Percentiles rank a stretch among this genome's conserved stretches.
Evolutionary conservation across 2,888 invertebrate species (phyloP).

Genomic region (Phengaris alcon): DNA sequence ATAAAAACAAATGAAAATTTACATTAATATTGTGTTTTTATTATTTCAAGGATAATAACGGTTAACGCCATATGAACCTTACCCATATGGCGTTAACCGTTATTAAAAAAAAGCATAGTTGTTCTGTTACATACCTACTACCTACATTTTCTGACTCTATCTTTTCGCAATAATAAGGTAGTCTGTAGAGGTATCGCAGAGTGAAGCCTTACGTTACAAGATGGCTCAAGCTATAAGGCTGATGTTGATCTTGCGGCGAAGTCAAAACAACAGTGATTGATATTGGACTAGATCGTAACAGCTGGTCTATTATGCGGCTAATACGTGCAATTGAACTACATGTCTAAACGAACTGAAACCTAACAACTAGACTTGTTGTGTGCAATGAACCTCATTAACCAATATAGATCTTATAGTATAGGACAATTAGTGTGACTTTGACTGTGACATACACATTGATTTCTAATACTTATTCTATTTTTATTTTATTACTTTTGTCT

Average conservation of each 20-base stretch:
- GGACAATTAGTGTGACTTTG: background rate
- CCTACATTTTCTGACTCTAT: no score
- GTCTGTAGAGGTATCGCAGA: no score
- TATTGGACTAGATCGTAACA: conserved; percentile 27
- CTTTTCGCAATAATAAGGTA: no score
- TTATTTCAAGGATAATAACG: no score
- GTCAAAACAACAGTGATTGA: conserved; percentile 23
- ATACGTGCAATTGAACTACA: conserved; percentile 23
- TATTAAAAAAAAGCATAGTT: no score
- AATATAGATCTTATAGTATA: background rate
- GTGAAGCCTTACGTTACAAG: no score
- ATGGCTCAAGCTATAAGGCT: background rate
- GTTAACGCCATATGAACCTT: no score
- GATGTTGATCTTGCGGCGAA: background rate
- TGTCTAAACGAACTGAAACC: conserved; percentile 4
- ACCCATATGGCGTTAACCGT: no score
- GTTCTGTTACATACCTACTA: no score
- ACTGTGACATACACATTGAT: background rate
- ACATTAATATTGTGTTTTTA: no score
- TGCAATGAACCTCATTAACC: conserved; percentile 12
- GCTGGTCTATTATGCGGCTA: conserved; percentile 23
- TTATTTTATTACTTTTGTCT: background rate
- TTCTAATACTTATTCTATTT: background rate
- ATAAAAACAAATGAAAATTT: no score
- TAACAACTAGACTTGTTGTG: conserved; percentile 9